Evolutionary conservation across 2,888 invertebrate species (phyloP).

Genomic region (Phaonia tiefii): DNA sequence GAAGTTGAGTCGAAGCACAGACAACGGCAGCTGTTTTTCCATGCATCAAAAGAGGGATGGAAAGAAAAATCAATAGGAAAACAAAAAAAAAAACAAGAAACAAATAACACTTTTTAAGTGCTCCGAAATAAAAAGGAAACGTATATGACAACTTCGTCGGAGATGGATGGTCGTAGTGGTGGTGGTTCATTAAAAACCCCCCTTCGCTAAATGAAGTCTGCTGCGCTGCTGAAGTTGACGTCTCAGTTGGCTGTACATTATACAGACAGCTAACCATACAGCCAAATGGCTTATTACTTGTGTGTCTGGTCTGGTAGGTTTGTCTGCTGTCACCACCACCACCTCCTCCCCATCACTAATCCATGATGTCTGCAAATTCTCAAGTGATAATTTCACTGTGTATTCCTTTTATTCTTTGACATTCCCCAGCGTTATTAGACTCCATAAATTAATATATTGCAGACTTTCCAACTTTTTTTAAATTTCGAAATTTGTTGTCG

Average conservation of each 20-base stretch:
- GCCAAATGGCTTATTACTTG: conserved; percentile 35
- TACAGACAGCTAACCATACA: conserved; percentile 18
- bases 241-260: conserved; percentile 39
- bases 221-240: conserved; percentile 42
- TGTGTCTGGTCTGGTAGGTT: conserved; percentile 5
- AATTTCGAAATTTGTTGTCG: too few species aligned
- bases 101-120: conserved; percentile 52
- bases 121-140: conserved; percentile 41
- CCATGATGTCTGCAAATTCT: conserved; percentile 25
- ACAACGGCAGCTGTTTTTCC: conserved; percentile 27
- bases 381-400: conserved; percentile 33
- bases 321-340: neutral
- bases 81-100: conserved; percentile 37
- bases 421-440: neutral
- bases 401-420: too few species aligned
- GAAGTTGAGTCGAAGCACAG: conserved; percentile 20
- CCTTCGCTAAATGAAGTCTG: conserved; percentile 18
- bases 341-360: neutral
- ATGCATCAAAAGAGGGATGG: conserved; percentile 21
- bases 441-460: too few species aligned
- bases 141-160: conserved; percentile 29
- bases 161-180: conserved; percentile 24
- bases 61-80: conserved; percentile 56
- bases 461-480: neutral
- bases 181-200: conserved; percentile 55